Base-by-base conservation (phyloP, 2,797 vertebrate genomes). In the Eulemur coronatus region DNA sequence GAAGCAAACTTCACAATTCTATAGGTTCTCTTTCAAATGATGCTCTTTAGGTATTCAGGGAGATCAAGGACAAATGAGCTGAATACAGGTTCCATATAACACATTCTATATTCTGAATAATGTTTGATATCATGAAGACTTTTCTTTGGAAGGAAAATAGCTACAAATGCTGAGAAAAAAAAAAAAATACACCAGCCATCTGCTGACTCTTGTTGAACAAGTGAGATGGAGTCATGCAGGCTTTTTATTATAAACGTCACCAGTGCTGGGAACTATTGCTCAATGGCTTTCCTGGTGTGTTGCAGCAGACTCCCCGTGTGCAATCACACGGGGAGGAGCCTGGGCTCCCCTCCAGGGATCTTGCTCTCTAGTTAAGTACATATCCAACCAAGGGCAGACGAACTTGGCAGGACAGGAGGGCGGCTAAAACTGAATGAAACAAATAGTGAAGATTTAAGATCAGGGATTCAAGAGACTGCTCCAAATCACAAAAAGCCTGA, bases 1-100 rank as follows among this genome's bases (percentile, higher is more conserved):
- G 46, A 18, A 95, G 55, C 48, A 79, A 90, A 50, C 55, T 81
- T 85, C 84, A 80, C 33, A 57, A 20, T 28, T 79, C 59, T 73
- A 15, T 33, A 97, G 46, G n/a, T 91, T 91, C 70, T 87, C 65
- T 84, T 84, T 92, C 50, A 81, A 96, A 95, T 52, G 46, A 67
- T 84, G 63, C 11, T 48, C 57, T 30, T 73, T 5, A 82, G 61
- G 28, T 41, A 65, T 65, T 92, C 50, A 78, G 52, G 73, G 48
- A 95, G 89, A 95, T 85, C 67, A 93, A 57, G 50, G 22, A 14
- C 59, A 85, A 87, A 48, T 63, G 38, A 87, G 92, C 30, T 63
- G 65, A 93, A 89, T 84, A 88, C 48, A 9, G 59, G 5, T 72
- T 89, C 65, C 28, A 41, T 57, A 50, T 13, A 78, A 91, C 24